Conservation (phyloP, 1,140 invertebrate species). For the Spodoptera litura region DNA sequence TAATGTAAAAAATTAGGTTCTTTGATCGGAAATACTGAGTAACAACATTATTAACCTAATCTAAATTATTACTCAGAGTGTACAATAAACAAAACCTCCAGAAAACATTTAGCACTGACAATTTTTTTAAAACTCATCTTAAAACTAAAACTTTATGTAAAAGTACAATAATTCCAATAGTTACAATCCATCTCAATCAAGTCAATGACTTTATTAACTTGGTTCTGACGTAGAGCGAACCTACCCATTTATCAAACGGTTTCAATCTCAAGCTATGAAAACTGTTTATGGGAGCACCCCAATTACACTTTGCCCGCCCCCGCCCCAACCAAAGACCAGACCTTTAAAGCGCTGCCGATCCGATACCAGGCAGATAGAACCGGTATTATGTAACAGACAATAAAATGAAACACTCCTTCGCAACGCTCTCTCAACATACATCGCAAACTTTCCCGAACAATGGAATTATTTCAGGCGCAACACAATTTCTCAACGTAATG, state of each 20-base stretch:
- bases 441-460: constrained; percentile 1
- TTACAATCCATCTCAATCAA: not conserved
- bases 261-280: constrained; percentile 24
- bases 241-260: constrained; percentile 2
- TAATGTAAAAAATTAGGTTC: no score
- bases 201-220: no score
- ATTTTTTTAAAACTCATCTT: no score
- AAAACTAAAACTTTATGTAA: no score
- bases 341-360: constrained; percentile 19
- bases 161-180: no score
- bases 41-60: no score
- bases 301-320: constrained; percentile 31
- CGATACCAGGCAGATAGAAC: constrained; percentile 1
- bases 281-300: constrained; percentile 16
- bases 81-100: no score
- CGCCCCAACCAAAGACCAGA: constrained; percentile 3
- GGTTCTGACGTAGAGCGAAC: not conserved
- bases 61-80: no score
- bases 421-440: not conserved
- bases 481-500: not conserved
- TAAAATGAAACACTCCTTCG: not conserved
- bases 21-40: no score
- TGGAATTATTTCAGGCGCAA: constrained; percentile 12
- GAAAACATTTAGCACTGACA: no score
- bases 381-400: not conserved